phyloP scores from a whole-genome alignment of 2,113 vertebrate species.

The Malurus alboscapulatus region DNA sequence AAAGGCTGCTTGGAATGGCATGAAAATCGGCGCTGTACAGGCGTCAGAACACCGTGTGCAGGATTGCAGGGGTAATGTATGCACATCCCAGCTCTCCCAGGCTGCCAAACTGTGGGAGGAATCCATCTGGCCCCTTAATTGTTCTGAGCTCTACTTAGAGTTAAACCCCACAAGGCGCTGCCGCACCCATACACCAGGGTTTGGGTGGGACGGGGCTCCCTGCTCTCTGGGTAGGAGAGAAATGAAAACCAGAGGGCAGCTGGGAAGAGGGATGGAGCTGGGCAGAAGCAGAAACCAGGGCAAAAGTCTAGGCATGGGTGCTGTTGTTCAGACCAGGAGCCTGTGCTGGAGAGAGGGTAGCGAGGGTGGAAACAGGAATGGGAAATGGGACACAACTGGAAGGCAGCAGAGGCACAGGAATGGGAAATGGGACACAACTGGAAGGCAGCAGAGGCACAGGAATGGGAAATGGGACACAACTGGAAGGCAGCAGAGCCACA shows the following conservation, averaged over 20 bases:
- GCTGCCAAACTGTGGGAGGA: conserved; percentile 35
- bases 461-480: background rate
- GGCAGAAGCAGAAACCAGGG: background rate
- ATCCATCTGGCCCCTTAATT: conserved; percentile 37
- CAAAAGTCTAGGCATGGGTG: background rate
- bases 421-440: background rate
- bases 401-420: background rate
- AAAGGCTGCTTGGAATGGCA: conserved; percentile 44
- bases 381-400: background rate
- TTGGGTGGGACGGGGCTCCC: conserved; percentile 19
- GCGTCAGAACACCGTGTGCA: background rate
- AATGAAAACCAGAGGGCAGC: background rate
- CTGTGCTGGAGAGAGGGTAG: background rate
- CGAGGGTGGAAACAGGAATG: fast-evolving
- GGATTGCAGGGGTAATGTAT: background rate
- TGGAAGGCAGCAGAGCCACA: background rate
- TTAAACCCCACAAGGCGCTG: conserved; percentile 26
- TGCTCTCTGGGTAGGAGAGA: background rate
- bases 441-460: background rate
- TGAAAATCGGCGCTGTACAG: background rate
- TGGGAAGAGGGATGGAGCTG: background rate
- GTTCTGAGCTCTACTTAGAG: background rate
- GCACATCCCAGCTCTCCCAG: background rate
- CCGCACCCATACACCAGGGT: conserved; percentile 18
- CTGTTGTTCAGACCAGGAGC: fast-evolving